These are phyloP conservation scores for Cyrtodaria siliqua DNA, from an alignment of 2,888 invertebrate genomes.

Conservation along the genomic window DNA sequence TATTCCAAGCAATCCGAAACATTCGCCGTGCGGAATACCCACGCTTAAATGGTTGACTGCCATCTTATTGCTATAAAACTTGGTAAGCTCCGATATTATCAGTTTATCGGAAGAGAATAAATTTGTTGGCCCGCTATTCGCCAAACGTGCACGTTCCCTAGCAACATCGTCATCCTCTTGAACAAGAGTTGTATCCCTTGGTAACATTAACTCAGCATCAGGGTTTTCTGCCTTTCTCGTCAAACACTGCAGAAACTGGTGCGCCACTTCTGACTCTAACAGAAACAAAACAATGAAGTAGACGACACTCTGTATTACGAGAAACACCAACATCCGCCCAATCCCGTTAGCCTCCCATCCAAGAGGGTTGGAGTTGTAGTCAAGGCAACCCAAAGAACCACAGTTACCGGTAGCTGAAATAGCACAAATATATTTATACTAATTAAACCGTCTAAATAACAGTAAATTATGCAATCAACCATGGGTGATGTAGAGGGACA, in stretches of 20 bases:
- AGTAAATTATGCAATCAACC: too few species aligned
- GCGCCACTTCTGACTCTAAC: constrained; percentile 87
- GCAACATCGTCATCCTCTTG: constrained; percentile 85
- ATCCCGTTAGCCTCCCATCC: constrained; percentile 91
- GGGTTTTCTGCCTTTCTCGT: constrained; percentile 27
- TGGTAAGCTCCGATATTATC: constrained; percentile 89
- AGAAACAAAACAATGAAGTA: constrained; percentile 89
- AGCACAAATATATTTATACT: too few species aligned
- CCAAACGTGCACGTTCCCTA: constrained; percentile 83
- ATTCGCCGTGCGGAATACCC: constrained; percentile 91
- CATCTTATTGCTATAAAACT: constrained; percentile 90
- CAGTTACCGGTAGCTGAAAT: constrained; percentile 74
- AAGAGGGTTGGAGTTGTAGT: constrained; percentile 88
- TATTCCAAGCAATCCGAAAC: constrained; percentile 91
- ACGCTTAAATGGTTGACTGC: constrained; percentile 93
- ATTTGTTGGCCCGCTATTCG: constrained; percentile 46
- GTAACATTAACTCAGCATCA: constrained; percentile 12
- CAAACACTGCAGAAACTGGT: constrained; percentile 62
- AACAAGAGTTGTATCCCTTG: constrained; percentile 31
- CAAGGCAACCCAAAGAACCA: constrained; percentile 82
- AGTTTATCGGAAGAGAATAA: constrained; percentile 86
- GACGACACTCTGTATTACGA: constrained; percentile 88
- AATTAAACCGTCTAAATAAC: too few species aligned
- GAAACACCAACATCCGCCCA: constrained; percentile 89
- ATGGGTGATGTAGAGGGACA: too few species aligned